Evolutionary conservation across 2,888 invertebrate species (phyloP), one percentile per base, ranked within the genome.

Genomic region (Xylota segnis): DNA sequence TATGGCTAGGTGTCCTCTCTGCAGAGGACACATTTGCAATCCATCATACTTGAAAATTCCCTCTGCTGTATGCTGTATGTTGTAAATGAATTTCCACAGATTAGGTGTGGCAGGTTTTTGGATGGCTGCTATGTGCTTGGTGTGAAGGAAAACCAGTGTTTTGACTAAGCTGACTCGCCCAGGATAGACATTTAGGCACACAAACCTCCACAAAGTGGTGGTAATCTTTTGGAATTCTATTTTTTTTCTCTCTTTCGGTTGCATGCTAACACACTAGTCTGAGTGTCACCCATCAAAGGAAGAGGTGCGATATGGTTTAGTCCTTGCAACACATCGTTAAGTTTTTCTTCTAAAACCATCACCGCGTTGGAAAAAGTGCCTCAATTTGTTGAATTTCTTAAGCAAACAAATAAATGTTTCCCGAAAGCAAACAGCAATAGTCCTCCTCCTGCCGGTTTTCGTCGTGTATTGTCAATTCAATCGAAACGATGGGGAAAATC

Each of bases 31-130:
- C 52, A 29, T 43, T 45, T 14, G 45, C 70, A 70, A 70, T 70
- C 45, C 70, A 70, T 70, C 70, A 70, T 56, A 70, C 58, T 71
- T 12, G 9, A 23, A n/a, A 50, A 71, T 71, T 71, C 71, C 59
- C 58, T 71, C 23, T 71, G 59, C 27, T 27, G 58, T 40, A 34
- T n/a, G n/a, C n/a, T n/a, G n/a, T n/a, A n/a, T n/a, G 58, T 12
- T 32, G 47, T 59, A 47, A 71, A 71, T 59, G 47, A 59, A 71
- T 71, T 71, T 71, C 71, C 34, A 59, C 58, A 71, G 71, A 71
- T 71, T 72, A 72, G 50, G 16, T 59, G 71, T 37, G 37, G 50
- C 29, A 12, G 40, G 32, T 1, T 32, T 18, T 7, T 27, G 27
- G 9, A n/a, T 29, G 27, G n/a, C 10, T 9, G 0, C 1, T 12